Evolutionary conservation across 2,113 vertebrate species (phyloP), one percentile per base, ranked within the genome.

Genomic region (Glaucidium brasilianum): DNA sequence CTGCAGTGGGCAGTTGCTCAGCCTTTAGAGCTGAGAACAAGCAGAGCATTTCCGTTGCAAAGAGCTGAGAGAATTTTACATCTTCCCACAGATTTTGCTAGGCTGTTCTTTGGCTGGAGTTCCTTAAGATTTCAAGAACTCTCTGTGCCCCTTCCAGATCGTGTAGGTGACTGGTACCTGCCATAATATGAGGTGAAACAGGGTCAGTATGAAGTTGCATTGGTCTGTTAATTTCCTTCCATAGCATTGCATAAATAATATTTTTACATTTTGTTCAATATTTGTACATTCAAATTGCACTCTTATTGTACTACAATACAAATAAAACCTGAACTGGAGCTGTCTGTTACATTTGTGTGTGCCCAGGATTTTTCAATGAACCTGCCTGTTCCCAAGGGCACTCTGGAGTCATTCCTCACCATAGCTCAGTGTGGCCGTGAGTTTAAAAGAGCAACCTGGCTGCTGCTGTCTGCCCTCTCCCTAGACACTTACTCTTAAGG

Each of bases 251-350:
- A 96, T 93, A 95, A 97, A 88, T 95, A 94, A 92, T 93, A 96
- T 97, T 98, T 98, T 96, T 96, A 95, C 95, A 92, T 98, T 98
- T 96, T 97, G 96, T 97, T 98, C 94, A 85, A 62, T 97, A 96
- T 98, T 97, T 98, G 97, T 98, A 98, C 92, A 86, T 97, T 97
- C 83, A 94, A 90, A 94, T 97, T 98, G 97, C 96, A 98, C 95
- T 96, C 88, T 97, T 97, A 92, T 87, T 98, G 97, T 97, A 97
- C 94, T 96, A 94, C 93, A 95, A 95, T 94, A 97, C 96, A 73
- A 98, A 98, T 98, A 98, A 98, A 98, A 90, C 88, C 87, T 97
- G 91, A 97, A 97, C 96, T 97, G 78, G 95, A 98, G 90, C 94
- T 12, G 20, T 83, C 95, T 96, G 91, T 95, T 94, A 94, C 22